A percentile compares a stretch with the other conserved stretches of the same genome.
phyloP scores from a whole-genome alignment of 2,888 invertebrate genomes.

The Ceratothoa steindachneri region DNA sequence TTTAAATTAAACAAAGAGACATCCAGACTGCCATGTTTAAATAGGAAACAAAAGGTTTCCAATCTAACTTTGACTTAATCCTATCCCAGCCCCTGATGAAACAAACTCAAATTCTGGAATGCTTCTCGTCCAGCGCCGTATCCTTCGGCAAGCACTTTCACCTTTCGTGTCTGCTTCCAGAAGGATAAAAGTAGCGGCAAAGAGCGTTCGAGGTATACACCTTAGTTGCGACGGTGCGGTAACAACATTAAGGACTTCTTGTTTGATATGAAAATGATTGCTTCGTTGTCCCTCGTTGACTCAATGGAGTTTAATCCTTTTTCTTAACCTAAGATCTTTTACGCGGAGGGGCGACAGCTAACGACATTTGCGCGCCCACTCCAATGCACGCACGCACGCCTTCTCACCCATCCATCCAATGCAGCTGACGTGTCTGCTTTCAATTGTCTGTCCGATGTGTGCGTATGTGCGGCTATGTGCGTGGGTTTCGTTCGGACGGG shows the following conservation, averaged over 20 bases:
- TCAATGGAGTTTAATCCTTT: slow-evolving; percentile 12
- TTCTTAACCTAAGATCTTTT: slow-evolving; percentile 15
- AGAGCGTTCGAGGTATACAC: not conserved
- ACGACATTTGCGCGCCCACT: not conserved
- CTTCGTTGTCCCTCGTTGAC: slow-evolving; percentile 16
- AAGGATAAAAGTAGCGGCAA: not conserved
- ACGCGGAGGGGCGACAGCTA: slow-evolving; percentile 4
- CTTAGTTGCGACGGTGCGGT: slow-evolving; percentile 10
- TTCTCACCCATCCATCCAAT: no score
- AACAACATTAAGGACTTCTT: slow-evolving; percentile 44
- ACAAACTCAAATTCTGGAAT: slow-evolving; percentile 8
- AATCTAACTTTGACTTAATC: slow-evolving; percentile 15
- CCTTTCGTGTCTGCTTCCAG: not conserved
- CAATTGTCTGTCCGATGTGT: no score
- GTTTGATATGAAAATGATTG: slow-evolving; percentile 48
- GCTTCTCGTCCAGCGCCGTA: not conserved
- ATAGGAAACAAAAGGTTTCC: slow-evolving; percentile 12
- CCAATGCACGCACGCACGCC: not conserved
- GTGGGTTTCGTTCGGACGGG: no score
- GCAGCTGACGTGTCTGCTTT: slow-evolving; percentile 1
- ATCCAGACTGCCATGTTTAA: slow-evolving; percentile 11
- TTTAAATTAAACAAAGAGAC: slow-evolving; percentile 15
- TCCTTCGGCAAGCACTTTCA: not conserved
- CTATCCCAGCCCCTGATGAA: slow-evolving; percentile 15
- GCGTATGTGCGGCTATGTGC: not conserved